Evolutionary conservation across 2,113 vertebrate species (phyloP).

Genomic region (Ellobius talpinus): DNA sequence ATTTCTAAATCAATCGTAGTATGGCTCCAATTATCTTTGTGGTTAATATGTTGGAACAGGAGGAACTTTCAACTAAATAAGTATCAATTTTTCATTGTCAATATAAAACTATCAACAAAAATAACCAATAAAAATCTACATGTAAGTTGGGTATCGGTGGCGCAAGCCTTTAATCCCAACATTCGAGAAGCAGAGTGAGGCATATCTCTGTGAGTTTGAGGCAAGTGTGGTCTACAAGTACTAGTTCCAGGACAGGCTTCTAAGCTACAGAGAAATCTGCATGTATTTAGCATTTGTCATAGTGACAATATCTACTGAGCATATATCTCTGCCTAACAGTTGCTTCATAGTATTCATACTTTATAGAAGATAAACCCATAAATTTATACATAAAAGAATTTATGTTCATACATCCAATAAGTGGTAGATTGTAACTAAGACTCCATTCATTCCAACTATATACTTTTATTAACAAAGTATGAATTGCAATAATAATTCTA

Average conservation of each 20-base stretch:
- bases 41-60: neutral
- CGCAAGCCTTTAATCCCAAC: too few relatives aligned
- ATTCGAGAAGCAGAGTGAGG: too few relatives aligned
- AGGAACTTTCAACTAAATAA: neutral
- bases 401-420: neutral
- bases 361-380: conserved; percentile 3
- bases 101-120: neutral
- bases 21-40: neutral
- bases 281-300: neutral
- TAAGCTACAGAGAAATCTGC: neutral
- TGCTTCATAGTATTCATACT: neutral
- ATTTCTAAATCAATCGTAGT: neutral
- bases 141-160: neutral
- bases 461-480: conserved; percentile 26
- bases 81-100: conserved; percentile 22
- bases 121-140: neutral
- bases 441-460: neutral
- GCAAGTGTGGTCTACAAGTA: too few relatives aligned
- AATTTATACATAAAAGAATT: neutral
- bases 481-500: neutral
- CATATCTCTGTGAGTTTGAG: too few relatives aligned
- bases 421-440: neutral
- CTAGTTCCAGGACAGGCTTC: too few relatives aligned
- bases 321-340: neutral
- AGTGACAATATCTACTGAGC: neutral